Percentiles rank a stretch among this genome's conserved stretches.
Evolutionary conservation across 53 echinoderm and acorn worm species (phyloP).

Genomic region (Astropecten irregularis): DNA sequence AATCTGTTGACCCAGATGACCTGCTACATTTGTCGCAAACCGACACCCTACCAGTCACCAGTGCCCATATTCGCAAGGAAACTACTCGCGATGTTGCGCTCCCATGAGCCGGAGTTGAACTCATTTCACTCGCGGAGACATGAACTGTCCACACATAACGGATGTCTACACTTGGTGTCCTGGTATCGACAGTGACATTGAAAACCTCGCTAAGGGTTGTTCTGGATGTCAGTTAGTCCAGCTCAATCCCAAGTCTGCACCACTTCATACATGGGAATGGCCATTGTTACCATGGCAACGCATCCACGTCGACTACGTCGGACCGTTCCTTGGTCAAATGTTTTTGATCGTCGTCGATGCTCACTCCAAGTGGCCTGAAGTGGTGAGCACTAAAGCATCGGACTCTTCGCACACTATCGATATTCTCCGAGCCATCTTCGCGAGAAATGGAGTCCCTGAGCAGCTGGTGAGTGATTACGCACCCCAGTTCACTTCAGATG

Average conservation of each 20-base stretch:
- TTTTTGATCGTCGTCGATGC: slow-evolving; percentile 57
- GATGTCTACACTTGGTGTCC: slow-evolving; percentile 47
- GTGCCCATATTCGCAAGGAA: slow-evolving; percentile 30
- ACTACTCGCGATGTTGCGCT: slow-evolving; percentile 30
- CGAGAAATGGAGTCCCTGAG: slow-evolving; percentile 39
- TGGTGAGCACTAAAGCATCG: slow-evolving; percentile 47
- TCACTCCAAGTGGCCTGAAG: slow-evolving; percentile 66
- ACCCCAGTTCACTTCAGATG: slow-evolving; percentile 16
- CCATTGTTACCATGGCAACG: slow-evolving; percentile 18
- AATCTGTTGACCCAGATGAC: too few species aligned
- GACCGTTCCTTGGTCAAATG: slow-evolving; percentile 11
- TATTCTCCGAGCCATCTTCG: slow-evolving; percentile 25
- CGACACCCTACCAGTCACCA: slow-evolving; percentile 61
- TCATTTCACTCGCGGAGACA: too few species aligned
- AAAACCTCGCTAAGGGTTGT: slow-evolving; percentile 33
- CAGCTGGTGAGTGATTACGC: slow-evolving; percentile 51
- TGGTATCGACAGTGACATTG: slow-evolving; percentile 41
- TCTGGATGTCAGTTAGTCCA: background rate
- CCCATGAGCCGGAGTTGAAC: slow-evolving; percentile 32
- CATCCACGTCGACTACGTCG: slow-evolving; percentile 46
- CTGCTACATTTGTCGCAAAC: slow-evolving; percentile 25
- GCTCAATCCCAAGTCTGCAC: background rate
- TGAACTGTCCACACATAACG: too few species aligned
- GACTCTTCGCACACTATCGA: slow-evolving; percentile 27
- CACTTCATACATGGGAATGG: slow-evolving; percentile 47